phyloP scores from a whole-genome alignment of 1,140 invertebrate species.

The Drosophila kikkawai region DNA sequence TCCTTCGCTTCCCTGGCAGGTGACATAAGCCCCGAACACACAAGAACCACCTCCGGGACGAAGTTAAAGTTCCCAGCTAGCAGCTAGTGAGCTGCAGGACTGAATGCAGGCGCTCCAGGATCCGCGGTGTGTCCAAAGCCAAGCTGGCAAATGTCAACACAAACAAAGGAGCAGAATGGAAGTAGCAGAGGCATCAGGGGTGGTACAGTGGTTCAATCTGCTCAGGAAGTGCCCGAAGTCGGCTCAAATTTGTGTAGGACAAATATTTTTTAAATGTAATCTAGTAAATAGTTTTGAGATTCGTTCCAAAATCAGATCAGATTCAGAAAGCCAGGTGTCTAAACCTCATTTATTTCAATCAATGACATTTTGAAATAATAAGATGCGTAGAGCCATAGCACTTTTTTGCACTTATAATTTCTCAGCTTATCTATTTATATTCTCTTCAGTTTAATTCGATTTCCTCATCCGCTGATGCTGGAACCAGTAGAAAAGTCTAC shows the following conservation, averaged over 20 bases:
- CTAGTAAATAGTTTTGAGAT: background rate
- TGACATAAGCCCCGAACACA: constrained; percentile 62
- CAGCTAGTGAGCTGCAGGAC: constrained; percentile 41
- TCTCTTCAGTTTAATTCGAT: background rate
- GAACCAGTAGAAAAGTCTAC: background rate
- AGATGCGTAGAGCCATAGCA: background rate
- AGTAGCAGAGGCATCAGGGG: background rate
- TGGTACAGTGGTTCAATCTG: constrained; percentile 16
- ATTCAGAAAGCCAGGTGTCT: too few relatives aligned
- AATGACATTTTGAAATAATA: background rate
- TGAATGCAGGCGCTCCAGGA: constrained; percentile 17
- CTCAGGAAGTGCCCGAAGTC: background rate
- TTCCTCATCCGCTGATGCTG: background rate
- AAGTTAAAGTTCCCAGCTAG: constrained; percentile 39
- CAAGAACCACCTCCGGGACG: constrained; percentile 39
- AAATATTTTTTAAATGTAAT: background rate
- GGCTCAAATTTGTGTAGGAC: background rate
- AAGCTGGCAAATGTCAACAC: constrained; percentile 80
- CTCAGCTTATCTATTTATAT: background rate
- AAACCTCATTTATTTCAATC: too few relatives aligned
- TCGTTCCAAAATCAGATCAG: background rate
- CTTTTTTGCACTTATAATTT: background rate
- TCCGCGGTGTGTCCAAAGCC: constrained; percentile 53
- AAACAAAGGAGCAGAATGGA: constrained; percentile 53
- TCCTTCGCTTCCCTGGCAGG: constrained; percentile 30